Conservation (phyloP, 2,888 invertebrate genomes). For the Meiosimyza decipiens region DNA sequence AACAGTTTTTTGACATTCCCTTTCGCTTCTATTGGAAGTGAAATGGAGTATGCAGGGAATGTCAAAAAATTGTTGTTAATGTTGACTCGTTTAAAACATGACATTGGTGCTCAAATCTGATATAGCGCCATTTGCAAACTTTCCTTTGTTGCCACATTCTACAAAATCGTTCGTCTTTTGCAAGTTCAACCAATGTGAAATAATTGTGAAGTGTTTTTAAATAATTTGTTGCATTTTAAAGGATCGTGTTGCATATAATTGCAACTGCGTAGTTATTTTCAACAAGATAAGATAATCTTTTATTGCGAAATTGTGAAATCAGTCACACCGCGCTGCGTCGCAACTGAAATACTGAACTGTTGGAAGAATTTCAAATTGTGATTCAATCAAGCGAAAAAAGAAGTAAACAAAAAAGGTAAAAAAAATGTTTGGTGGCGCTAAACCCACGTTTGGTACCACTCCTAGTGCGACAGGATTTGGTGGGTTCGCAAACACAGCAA, state of each 20-base stretch:
- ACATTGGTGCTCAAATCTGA: slow-evolving; percentile 32
- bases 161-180: neutral
- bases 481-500: slow-evolving; percentile 57
- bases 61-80: neutral
- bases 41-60: neutral
- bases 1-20: too few species aligned
- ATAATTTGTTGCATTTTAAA: slow-evolving; percentile 30
- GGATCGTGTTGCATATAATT: slow-evolving; percentile 30
- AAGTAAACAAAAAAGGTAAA: neutral
- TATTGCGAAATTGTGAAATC: slow-evolving; percentile 9
- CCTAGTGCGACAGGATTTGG: slow-evolving; percentile 59
- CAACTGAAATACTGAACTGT: neutral
- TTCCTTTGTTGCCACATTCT: neutral
- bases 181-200: too few species aligned
- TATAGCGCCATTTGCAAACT: slow-evolving; percentile 43
- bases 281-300: neutral
- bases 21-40: too few species aligned
- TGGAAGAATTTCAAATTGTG: neutral
- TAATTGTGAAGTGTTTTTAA: neutral
- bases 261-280: slow-evolving; percentile 4
- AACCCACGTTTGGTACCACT: slow-evolving; percentile 68
- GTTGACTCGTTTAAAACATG: slow-evolving; percentile 13
- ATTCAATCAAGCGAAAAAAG: neutral
- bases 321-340: neutral
- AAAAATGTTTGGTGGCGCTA: slow-evolving; percentile 62